These are phyloP conservation scores for Eugnorisma glareosa DNA, from an alignment of 2,888 invertebrate genomes.

Conservation along the genomic window DNA sequence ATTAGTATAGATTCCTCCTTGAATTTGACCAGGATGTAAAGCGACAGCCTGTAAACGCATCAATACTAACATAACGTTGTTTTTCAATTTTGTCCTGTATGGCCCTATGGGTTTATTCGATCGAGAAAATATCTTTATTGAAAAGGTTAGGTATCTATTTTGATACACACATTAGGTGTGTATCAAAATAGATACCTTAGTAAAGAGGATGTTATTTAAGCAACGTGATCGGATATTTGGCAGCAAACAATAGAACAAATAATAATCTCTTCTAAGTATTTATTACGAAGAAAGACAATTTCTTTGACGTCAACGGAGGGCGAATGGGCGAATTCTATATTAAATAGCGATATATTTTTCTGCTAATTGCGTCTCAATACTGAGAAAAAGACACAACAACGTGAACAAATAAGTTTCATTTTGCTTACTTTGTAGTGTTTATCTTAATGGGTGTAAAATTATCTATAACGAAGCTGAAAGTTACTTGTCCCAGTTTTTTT, in stretches of 20 bases:
- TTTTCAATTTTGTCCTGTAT: no score
- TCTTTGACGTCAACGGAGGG: constrained; percentile 26
- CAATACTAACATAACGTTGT: not conserved
- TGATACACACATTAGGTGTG: constrained; percentile 4
- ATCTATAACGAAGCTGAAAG: no score
- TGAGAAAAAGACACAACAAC: constrained; percentile 7
- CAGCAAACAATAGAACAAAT: constrained; percentile 6
- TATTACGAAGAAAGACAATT: not conserved
- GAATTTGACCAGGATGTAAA: no score
- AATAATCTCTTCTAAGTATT: not conserved
- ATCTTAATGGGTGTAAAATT: no score
- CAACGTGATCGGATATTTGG: constrained; percentile 35
- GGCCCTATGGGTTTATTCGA: not conserved
- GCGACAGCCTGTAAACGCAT: no score
- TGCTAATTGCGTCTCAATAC: not conserved
- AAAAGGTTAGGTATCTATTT: constrained; percentile 6
- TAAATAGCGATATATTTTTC: not conserved
- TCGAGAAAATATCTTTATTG: not conserved
- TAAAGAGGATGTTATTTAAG: not conserved
- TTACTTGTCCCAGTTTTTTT: no score
- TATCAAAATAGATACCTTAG: no score
- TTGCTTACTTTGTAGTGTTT: no score
- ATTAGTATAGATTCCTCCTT: no score
- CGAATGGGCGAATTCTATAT: not conserved
- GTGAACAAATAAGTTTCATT: not conserved